Evolutionary conservation across 2,797 vertebrate genomes (phyloP).

Genomic region (Brachyrhaphis roseni): DNA sequence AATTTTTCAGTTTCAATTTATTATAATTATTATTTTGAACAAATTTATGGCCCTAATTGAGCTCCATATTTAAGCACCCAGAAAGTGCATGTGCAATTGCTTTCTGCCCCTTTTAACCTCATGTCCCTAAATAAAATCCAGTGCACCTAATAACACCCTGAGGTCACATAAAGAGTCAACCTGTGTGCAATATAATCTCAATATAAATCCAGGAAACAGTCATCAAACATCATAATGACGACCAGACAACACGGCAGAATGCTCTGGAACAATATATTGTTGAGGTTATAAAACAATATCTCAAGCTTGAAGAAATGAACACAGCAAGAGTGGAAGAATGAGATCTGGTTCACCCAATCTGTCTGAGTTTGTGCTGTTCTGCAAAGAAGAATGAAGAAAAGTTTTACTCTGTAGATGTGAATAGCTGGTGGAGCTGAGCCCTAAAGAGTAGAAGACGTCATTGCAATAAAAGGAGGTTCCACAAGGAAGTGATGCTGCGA

Average conservation of each 20-base stretch:
- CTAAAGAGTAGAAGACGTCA: too few relatives aligned
- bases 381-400: neutral
- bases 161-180: neutral
- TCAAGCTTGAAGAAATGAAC: neutral
- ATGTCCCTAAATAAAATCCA: neutral
- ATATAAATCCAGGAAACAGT: neutral
- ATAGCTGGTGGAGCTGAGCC: neutral
- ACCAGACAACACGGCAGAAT: neutral
- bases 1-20: too few relatives aligned
- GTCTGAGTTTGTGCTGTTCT: neutral
- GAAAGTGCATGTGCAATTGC: neutral
- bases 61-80: neutral
- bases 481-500: neutral
- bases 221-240: neutral
- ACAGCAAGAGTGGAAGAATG: neutral
- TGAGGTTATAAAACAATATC: too few relatives aligned
- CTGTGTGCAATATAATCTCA: neutral
- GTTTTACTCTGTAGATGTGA: neutral
- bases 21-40: too few relatives aligned
- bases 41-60: too few relatives aligned
- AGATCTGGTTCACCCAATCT: neutral
- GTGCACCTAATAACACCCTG: neutral
- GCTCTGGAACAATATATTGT: neutral
- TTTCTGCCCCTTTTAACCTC: neutral
- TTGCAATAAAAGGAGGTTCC: neutral